Evolutionary conservation across 2,888 invertebrate species (phyloP).

Genomic region (Melinaea menophilus): DNA sequence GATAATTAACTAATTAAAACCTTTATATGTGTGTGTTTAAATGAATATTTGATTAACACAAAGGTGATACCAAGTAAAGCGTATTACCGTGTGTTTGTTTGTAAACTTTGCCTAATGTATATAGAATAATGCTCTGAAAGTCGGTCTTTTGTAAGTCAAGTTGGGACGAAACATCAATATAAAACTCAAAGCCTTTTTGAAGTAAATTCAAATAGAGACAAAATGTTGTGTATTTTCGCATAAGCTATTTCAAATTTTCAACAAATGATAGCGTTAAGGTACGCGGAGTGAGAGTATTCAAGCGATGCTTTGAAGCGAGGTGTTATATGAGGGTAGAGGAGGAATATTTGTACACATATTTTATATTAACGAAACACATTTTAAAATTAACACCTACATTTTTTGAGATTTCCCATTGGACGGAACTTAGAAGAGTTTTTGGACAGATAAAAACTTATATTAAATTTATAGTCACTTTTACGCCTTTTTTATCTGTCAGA

Average conservation of each 20-base stretch:
- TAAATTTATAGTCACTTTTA: no score
- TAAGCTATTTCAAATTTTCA: constrained; percentile 6
- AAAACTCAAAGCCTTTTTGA: constrained; percentile 7
- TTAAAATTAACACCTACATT: no score
- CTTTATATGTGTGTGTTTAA: no score
- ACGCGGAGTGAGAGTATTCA: neutral
- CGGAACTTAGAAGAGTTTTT: no score
- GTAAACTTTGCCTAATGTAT: constrained; percentile 3
- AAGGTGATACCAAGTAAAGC: no score
- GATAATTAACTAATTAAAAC: no score
- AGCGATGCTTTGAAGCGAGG: neutral
- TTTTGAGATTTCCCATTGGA: no score
- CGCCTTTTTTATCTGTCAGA: no score
- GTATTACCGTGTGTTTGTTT: constrained; percentile 4
- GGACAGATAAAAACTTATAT: no score
- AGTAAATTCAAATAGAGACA: constrained; percentile 5
- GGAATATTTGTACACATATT: no score
- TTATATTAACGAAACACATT: no score
- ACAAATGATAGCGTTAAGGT: constrained; percentile 4
- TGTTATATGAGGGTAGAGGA: neutral
- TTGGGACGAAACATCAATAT: constrained; percentile 4
- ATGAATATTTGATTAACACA: no score
- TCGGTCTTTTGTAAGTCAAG: neutral
- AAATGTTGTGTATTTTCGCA: neutral
- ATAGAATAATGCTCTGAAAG: neutral